A percentile compares a stretch with the other conserved stretches of the same genome.
These are phyloP conservation scores for Lycodopsis pacificus DNA, from an alignment of 2,797 vertebrate genomes.

Conservation along the genomic window DNA sequence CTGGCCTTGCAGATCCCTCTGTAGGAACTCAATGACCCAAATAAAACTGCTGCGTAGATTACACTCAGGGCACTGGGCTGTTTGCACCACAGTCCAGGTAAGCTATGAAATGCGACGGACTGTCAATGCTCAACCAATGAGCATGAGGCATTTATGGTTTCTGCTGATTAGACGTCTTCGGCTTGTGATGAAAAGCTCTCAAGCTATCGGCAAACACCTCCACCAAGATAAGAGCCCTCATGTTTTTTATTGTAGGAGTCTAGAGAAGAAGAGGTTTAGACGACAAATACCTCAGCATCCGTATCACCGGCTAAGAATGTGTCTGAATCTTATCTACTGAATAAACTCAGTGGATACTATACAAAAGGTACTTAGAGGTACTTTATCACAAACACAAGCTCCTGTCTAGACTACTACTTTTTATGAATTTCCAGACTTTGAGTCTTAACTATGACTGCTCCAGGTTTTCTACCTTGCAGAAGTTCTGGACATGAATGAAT, in stretches of 20 bases:
- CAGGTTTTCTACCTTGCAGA: neutral
- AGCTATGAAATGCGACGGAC: conserved; percentile 16
- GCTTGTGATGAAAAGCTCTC: conserved; percentile 41
- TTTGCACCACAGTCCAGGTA: conserved; percentile 38
- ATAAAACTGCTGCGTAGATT: conserved; percentile 47
- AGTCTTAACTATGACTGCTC: neutral
- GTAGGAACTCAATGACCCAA: conserved; percentile 40
- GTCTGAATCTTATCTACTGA: conserved; percentile 39
- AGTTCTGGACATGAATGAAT: neutral
- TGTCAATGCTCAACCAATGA: conserved; percentile 17
- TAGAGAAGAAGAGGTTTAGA: conserved; percentile 38
- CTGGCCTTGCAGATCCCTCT: conserved; percentile 46
- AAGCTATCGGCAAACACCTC: conserved; percentile 29
- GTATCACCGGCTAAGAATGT: conserved; percentile 35
- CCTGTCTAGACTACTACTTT: neutral
- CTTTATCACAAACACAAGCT: neutral
- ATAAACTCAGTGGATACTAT: conserved; percentile 1
- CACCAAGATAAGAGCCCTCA: conserved; percentile 54
- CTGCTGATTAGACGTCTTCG: conserved; percentile 21
- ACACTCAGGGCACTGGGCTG: conserved; percentile 2
- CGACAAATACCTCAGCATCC: conserved; percentile 33
- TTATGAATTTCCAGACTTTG: neutral
- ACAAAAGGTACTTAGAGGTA: conserved; percentile 20
- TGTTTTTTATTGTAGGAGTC: conserved; percentile 25
- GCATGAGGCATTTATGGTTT: conserved; percentile 34